Conservation (phyloP, 2,797 vertebrate genomes). For the Dicrostonyx torquatus region DNA sequence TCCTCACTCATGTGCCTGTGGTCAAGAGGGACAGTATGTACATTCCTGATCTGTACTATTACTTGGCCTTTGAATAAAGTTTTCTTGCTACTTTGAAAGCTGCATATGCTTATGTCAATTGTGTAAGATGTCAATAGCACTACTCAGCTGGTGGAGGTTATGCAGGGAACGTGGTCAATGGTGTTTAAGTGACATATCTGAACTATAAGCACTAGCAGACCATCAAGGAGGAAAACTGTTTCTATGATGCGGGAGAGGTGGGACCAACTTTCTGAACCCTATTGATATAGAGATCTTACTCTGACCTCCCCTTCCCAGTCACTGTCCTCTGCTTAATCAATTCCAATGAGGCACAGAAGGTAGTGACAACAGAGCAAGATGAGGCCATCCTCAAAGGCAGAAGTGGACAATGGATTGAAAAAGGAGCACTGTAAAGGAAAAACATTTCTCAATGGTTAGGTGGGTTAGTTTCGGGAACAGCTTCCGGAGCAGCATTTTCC, state of each 20-base stretch:
- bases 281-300: background rate
- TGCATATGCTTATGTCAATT: background rate
- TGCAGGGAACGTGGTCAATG: slow-evolving; percentile 28
- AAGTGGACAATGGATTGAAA: background rate
- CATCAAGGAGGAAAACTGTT: slow-evolving; percentile 36
- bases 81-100: background rate
- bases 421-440: background rate
- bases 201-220: background rate
- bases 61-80: background rate
- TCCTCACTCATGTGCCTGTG: background rate
- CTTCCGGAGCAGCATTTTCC: background rate
- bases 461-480: background rate
- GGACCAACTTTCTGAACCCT: background rate
- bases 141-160: background rate
- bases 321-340: background rate
- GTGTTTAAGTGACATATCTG: background rate
- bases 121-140: background rate
- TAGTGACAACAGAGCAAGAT: background rate
- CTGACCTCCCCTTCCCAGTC: background rate
- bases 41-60: background rate
- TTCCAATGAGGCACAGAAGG: background rate
- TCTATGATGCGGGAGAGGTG: background rate
- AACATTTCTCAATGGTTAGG: background rate
- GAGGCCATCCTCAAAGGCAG: background rate
- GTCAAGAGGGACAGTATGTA: background rate